Evolutionary conservation across 1,140 invertebrate genomes (phyloP), one percentile per base, ranked within the genome.

Genomic region (Drosophila setifemur): DNA sequence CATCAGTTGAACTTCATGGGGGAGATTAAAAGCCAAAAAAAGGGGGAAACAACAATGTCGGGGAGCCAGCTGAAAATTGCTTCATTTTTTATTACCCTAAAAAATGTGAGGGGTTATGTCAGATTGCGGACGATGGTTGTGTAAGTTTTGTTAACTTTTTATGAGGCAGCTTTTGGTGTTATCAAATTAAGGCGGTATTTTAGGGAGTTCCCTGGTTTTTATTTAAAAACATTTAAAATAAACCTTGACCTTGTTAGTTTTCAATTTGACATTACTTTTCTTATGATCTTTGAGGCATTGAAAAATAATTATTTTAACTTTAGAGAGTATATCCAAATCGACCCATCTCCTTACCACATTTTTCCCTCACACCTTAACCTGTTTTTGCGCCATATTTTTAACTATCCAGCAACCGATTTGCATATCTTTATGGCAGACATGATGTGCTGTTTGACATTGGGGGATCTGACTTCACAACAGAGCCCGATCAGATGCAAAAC

Each of bases 361-460:
- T n/a, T 19, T 5, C 23, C 39, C 55, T 64, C 25, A 47, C 40
- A 64, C 55, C 55, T 48, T n/a, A 37, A 63, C 57, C 60, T 25
- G 40, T 64, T 64, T 48, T 16, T 18, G 23, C 42, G 57, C 42
- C 60, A 64, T 63, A 64, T 35, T 29, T 71, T 52, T 48, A 26
- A 52, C 31, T 28, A 45, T 45, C 23, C 40, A 23, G 16, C 19
- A 49, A 69, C 40, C 39, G 33, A 76, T 75, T 75, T 75, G 44
- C 63, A 63, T 75, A 61, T 61, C 44, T 77, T 72, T 64, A 49
- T 76, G 52, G 50, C 47, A 5, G 8, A 37, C 39, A 9, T 74
- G 35, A 43, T 73, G 70, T 35, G 52, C 37, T 60, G 61, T 76
- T 61, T 78, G 75, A 74, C 75, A 78, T 78, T 78, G 70, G 42